These are phyloP conservation scores for Boulengeromyrus knoepffleri DNA, from an alignment of 2,113 vertebrate species.

Conservation along the genomic window DNA sequence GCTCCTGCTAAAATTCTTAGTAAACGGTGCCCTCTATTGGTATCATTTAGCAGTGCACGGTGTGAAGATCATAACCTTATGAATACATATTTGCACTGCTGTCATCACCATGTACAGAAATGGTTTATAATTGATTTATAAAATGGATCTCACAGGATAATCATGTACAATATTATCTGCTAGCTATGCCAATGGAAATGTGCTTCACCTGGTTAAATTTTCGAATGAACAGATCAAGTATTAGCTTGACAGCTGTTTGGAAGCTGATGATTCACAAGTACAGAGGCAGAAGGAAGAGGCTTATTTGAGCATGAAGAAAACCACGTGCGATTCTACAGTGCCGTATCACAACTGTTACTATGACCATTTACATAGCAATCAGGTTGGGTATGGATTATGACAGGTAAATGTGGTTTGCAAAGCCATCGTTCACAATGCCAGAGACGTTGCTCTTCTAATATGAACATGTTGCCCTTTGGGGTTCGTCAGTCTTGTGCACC, in stretches of 20 bases:
- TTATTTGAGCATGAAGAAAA: not conserved
- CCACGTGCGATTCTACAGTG: not conserved
- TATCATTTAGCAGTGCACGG: not conserved
- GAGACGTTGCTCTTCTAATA: not conserved
- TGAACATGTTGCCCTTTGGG: not conserved
- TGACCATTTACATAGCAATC: not conserved
- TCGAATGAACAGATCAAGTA: not conserved
- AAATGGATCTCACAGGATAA: not conserved
- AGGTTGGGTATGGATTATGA: not conserved
- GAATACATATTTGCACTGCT: not conserved
- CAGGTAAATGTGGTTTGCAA: not conserved
- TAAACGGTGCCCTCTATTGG: not conserved
- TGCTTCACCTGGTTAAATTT: not conserved
- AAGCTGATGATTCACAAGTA: not conserved
- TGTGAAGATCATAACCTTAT: not conserved
- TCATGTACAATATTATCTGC: not conserved
- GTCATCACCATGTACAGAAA: not conserved
- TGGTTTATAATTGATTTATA: not conserved
- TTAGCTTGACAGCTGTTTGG: not conserved
- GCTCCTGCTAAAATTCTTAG: not conserved
- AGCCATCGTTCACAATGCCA: not conserved
- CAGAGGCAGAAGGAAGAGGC: not conserved
- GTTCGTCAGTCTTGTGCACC: not conserved
- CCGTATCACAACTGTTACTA: not conserved
- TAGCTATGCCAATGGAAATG: not conserved